Evolutionary conservation across 1,140 invertebrate species (phyloP).

Genomic region (Dendroctonus valens): DNA sequence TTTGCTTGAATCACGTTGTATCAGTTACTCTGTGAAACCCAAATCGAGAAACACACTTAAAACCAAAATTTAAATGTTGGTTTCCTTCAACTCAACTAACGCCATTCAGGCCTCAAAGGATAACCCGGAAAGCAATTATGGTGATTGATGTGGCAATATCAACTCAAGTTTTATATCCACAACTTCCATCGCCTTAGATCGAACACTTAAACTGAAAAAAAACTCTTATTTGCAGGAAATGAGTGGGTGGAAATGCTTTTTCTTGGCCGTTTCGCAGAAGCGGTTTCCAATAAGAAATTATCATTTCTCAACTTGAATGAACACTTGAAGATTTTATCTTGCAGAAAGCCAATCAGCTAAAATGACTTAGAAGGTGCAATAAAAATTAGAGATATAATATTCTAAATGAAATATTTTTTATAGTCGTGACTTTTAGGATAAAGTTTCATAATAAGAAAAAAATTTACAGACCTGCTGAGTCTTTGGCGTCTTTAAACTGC

Average conservation of each 20-base stretch:
- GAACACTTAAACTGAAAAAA: constrained; percentile 25
- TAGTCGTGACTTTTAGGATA: neutral
- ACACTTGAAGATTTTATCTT: constrained; percentile 10
- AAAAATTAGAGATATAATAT: neutral
- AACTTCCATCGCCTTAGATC: constrained; percentile 24
- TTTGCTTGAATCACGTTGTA: too few species aligned
- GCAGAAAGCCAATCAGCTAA: constrained; percentile 1
- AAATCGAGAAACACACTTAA: too few species aligned
- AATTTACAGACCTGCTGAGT: too few species aligned
- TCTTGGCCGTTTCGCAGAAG: neutral
- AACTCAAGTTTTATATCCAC: constrained; percentile 31
- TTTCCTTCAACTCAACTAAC: too few species aligned
- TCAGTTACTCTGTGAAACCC: too few species aligned
- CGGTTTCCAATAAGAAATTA: constrained; percentile 13
- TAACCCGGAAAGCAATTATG: constrained; percentile 28
- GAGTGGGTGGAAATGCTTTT: constrained; percentile 15
- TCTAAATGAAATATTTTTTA: neutral
- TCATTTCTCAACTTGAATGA: constrained; percentile 9
- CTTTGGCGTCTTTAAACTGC: too few species aligned
- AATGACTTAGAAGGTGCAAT: neutral
- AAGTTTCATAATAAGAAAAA: too few species aligned
- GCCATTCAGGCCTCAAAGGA: constrained; percentile 8
- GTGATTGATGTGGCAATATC: constrained; percentile 31
- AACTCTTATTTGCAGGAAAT: constrained; percentile 25
- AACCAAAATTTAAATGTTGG: too few species aligned